phyloP scores from a whole-genome alignment of 2,888 invertebrate species.

The Zygogramma bicolorata region DNA sequence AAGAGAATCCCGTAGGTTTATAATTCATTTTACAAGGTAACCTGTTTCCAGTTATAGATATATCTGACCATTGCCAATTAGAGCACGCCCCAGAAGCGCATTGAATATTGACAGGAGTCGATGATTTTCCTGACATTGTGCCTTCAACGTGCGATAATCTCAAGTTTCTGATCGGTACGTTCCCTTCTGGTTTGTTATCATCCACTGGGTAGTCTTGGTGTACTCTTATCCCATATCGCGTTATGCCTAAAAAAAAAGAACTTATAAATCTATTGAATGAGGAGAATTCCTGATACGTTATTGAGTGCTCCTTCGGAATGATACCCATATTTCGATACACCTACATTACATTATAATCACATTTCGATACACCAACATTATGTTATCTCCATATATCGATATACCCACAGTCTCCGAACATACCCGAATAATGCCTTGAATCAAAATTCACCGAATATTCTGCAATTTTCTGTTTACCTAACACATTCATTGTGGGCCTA shows the following conservation, averaged over 20 bases:
- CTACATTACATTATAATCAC: too few species aligned
- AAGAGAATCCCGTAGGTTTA: constrained; percentile 31
- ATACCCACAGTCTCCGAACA: too few species aligned
- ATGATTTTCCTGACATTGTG: constrained; percentile 12
- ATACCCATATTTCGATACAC: too few species aligned
- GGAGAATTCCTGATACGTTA: too few species aligned
- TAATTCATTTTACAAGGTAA: constrained; percentile 34
- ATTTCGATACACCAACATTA: too few species aligned
- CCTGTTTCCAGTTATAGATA: constrained; percentile 27
- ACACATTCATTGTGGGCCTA: too few species aligned
- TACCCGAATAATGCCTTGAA: too few species aligned
- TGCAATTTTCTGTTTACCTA: too few species aligned
- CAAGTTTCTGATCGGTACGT: constrained; percentile 23
- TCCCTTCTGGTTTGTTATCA: constrained; percentile 18
- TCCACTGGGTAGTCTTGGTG: constrained; percentile 22
- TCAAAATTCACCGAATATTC: too few species aligned
- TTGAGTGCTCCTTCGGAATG: too few species aligned
- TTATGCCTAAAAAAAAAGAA: constrained; percentile 30
- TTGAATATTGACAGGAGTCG: constrained; percentile 11
- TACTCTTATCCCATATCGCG: constrained; percentile 20
- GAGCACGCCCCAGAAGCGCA: constrained; percentile 23
- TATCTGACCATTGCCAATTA: constrained; percentile 32
- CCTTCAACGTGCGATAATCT: constrained; percentile 13
- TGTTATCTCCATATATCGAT: too few species aligned
- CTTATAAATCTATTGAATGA: too few species aligned